Percentiles rank a stretch among this genome's conserved stretches.
These are phyloP conservation scores for Corythoichthys intestinalis DNA, from an alignment of 2,113 vertebrate species.

Conservation along the genomic window DNA sequence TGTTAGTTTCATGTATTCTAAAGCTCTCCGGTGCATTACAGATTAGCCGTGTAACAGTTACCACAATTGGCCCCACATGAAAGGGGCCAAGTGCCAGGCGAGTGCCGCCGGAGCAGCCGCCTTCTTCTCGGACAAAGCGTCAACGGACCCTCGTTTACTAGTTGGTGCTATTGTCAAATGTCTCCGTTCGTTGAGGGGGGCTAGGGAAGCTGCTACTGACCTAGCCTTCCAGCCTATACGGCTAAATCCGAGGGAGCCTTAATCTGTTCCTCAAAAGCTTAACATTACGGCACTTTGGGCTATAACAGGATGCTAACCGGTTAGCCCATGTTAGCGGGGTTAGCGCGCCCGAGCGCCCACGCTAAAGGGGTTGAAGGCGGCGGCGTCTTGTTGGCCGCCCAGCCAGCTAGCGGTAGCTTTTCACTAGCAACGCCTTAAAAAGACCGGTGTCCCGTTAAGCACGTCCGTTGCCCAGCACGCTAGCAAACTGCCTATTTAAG, in stretches of 20 bases:
- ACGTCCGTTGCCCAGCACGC: conserved; percentile 39
- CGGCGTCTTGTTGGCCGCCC: conserved; percentile 31
- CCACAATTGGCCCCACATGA: background rate
- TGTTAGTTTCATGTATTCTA: no score
- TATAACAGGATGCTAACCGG: conserved; percentile 9
- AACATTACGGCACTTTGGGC: conserved; percentile 26
- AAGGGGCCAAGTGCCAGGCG: background rate
- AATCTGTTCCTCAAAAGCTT: conserved; percentile 62
- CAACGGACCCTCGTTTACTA: background rate
- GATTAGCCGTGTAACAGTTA: background rate
- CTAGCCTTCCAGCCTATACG: conserved; percentile 38
- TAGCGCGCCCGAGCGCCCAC: background rate
- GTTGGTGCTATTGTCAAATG: background rate
- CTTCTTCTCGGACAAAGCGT: background rate
- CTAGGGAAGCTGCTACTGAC: conserved; percentile 20
- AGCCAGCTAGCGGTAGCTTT: conserved; percentile 41
- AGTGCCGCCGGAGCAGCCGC: background rate
- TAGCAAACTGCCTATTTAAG: conserved; percentile 21
- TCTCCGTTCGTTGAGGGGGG: background rate
- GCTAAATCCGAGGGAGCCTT: conserved; percentile 62
- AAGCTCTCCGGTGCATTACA: background rate
- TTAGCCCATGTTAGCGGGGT: background rate
- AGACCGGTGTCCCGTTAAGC: conserved; percentile 57
- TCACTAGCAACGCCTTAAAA: conserved; percentile 57
- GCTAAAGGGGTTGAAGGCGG: background rate